Conservation (phyloP, 2,888 invertebrate species). For the Caenorhabditis zanzibari region DNA sequence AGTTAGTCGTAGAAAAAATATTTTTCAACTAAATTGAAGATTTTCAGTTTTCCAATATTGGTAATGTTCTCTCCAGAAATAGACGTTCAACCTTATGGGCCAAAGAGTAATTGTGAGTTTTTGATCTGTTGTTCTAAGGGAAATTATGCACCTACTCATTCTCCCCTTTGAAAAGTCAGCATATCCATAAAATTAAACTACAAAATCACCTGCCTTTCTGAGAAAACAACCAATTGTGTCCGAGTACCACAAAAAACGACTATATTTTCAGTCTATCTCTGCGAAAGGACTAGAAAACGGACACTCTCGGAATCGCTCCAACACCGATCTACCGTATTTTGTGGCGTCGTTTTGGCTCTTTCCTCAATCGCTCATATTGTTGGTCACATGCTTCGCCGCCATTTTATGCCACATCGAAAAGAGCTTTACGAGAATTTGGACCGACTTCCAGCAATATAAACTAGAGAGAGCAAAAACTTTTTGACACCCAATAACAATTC, state of each 20-base stretch:
- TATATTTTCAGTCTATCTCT: slow-evolving; percentile 77
- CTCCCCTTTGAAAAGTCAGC: background rate
- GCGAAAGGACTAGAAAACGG: slow-evolving; percentile 80
- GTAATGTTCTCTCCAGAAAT: slow-evolving; percentile 80
- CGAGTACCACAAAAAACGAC: background rate
- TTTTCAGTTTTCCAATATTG: slow-evolving; percentile 73
- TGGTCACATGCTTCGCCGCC: slow-evolving; percentile 76
- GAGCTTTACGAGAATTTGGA: slow-evolving; percentile 75
- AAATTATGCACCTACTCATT: background rate
- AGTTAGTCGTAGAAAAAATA: slow-evolving; percentile 45
- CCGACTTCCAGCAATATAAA: slow-evolving; percentile 37
- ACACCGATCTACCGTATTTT: slow-evolving; percentile 79
- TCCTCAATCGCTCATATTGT: slow-evolving; percentile 77
- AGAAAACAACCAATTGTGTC: slow-evolving; percentile 7
- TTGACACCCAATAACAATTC: slow-evolving; percentile 14
- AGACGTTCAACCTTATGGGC: slow-evolving; percentile 79
- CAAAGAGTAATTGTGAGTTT: slow-evolving; percentile 79
- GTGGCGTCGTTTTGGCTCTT: slow-evolving; percentile 78
- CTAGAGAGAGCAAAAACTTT: slow-evolving; percentile 16
- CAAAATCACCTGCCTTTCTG: background rate
- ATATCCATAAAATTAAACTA: background rate
- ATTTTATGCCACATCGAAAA: slow-evolving; percentile 77
- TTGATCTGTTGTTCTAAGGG: background rate
- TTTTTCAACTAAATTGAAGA: background rate
- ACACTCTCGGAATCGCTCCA: slow-evolving; percentile 79